Conservation (phyloP, 64 coral and sea anemone species). For the Dendrophyllia cribrosa region DNA sequence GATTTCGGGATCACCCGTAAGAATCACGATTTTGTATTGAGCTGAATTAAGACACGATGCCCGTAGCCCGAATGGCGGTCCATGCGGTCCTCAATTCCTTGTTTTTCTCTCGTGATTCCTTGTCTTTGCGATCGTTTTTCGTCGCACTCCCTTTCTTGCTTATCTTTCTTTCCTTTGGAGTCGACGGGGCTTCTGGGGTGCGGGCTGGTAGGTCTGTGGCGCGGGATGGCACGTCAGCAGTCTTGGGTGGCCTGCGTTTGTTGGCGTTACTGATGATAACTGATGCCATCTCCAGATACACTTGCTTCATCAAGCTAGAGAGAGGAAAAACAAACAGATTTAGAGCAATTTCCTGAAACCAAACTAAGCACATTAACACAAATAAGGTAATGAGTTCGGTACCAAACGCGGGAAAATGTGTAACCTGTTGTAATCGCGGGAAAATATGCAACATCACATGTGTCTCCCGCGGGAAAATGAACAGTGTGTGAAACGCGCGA, state of each 20-base stretch:
- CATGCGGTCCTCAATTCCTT: conserved; percentile 74
- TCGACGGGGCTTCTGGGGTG: neutral
- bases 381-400: too few relatives aligned
- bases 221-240: neutral
- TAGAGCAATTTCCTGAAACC: too few relatives aligned
- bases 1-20: conserved; percentile 85
- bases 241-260: conserved; percentile 37
- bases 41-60: conserved; percentile 69
- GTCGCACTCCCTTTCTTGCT: conserved; percentile 73
- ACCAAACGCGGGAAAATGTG: too few relatives aligned
- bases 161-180: conserved; percentile 16
- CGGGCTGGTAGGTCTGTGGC: neutral
- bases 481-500: too few relatives aligned
- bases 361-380: too few relatives aligned
- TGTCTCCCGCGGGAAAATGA: too few relatives aligned
- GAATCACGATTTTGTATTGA: conserved; percentile 66
- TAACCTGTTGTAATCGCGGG: too few relatives aligned
- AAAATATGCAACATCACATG: too few relatives aligned
- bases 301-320: conserved; percentile 88
- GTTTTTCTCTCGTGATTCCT: conserved; percentile 76
- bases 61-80: conserved; percentile 86
- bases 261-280: conserved; percentile 43
- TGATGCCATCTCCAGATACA: conserved; percentile 82
- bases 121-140: conserved; percentile 57
- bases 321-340: neutral